Conservation (phyloP, 2,113 vertebrate species). For the Plotosus lineatus region DNA sequence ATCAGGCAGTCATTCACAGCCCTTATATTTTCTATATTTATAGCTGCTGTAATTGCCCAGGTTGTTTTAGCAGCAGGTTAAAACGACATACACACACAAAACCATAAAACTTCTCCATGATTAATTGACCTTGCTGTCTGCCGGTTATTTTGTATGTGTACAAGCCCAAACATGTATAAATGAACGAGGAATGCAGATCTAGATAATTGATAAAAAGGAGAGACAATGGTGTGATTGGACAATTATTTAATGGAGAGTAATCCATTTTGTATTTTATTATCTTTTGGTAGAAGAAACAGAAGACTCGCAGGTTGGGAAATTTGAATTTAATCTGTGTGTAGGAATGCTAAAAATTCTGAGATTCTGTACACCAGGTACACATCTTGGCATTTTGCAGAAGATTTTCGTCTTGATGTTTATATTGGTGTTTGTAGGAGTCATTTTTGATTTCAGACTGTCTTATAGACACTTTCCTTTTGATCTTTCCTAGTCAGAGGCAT, state of each 20-base stretch:
- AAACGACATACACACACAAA: too few relatives aligned
- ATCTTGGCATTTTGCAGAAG: not conserved
- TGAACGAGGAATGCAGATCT: not conserved
- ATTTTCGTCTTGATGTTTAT: not conserved
- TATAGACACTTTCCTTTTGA: not conserved
- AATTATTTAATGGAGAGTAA: not conserved
- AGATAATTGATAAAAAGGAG: not conserved
- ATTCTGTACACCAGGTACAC: not conserved
- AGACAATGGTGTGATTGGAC: not conserved
- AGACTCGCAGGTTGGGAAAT: not conserved
- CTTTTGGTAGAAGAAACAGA: not conserved
- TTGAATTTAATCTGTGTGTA: not conserved
- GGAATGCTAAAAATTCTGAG: not conserved
- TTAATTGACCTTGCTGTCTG: not conserved
- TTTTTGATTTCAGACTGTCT: not conserved
- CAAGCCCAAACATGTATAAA: not conserved
- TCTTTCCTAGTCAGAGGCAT: not conserved
- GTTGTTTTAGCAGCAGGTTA: not conserved
- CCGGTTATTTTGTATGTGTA: not conserved
- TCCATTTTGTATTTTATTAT: not conserved
- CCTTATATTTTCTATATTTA: constrained; percentile 14
- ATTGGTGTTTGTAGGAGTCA: too few relatives aligned
- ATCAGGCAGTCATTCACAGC: constrained; percentile 26
- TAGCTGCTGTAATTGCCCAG: not conserved
- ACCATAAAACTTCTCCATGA: not conserved